These are phyloP conservation scores for Prionailurus bengalensis DNA, from an alignment of 2,113 vertebrate species.

Conservation along the genomic window DNA sequence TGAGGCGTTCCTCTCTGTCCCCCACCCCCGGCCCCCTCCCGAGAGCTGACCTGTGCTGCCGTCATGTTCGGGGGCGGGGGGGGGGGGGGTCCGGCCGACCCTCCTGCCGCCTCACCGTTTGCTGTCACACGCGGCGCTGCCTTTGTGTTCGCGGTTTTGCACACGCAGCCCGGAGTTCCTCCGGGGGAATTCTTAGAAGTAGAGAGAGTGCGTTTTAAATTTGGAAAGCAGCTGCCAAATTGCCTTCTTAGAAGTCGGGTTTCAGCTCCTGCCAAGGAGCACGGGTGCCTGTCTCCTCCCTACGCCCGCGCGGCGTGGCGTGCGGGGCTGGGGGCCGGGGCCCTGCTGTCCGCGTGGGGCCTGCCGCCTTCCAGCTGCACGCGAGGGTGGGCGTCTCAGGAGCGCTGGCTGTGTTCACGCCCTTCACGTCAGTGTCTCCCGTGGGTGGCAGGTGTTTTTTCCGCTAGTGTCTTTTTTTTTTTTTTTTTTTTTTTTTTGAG, in stretches of 20 bases:
- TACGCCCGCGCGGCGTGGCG: rapidly evolving
- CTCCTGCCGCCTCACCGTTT: background rate
- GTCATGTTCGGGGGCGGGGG: rapidly evolving
- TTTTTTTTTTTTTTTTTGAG: too few species aligned
- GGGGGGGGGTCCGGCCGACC: background rate
- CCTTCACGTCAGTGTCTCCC: rapidly evolving
- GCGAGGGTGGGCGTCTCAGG: rapidly evolving
- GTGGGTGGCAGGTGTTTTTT: background rate
- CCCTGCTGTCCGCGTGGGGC: background rate
- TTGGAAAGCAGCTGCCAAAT: background rate
- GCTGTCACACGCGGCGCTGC: background rate
- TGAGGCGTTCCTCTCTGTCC: background rate
- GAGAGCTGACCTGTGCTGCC: background rate
- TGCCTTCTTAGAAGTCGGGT: background rate
- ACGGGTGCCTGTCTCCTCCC: rapidly evolving
- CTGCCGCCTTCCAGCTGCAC: rapidly evolving
- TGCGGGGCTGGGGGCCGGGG: too few species aligned
- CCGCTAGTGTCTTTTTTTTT: too few species aligned
- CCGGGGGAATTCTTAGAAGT: background rate
- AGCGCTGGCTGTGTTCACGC: rapidly evolving
- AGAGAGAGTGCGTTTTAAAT: background rate
- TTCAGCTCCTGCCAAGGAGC: background rate
- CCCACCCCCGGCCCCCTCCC: background rate
- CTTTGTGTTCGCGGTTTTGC: rapidly evolving
- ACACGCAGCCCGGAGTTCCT: rapidly evolving